phyloP scores from a whole-genome alignment of 64 coral and sea anemone species.

The Montipora cactus region DNA sequence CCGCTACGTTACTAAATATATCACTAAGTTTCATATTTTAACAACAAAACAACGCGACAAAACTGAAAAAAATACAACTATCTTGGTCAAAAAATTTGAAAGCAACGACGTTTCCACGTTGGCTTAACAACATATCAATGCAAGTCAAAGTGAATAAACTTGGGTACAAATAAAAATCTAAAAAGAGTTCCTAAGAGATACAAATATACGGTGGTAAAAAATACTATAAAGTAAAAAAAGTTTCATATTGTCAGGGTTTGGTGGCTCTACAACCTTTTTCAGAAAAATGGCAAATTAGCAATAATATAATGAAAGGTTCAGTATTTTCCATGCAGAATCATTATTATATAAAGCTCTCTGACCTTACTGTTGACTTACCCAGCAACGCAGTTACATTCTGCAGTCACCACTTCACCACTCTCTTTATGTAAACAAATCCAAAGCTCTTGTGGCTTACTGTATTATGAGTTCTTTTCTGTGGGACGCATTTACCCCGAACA shows the following conservation, averaged over 20 bases:
- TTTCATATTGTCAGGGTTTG: no score
- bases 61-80: not conserved
- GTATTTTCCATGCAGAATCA: no score
- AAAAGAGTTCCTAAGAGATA: no score
- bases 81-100: not conserved
- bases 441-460: slow-evolving; percentile 5
- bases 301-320: no score
- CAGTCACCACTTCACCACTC: slow-evolving; percentile 38
- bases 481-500: no score
- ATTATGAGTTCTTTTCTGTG: slow-evolving; percentile 54
- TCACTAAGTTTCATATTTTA: not conserved
- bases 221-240: no score
- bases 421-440: slow-evolving; percentile 59
- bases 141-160: not conserved
- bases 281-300: no score
- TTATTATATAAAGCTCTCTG: no score
- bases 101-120: not conserved
- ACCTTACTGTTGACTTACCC: slow-evolving; percentile 6
- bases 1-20: no score
- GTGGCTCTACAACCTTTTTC: no score
- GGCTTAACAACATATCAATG: not conserved
- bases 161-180: no score
- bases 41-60: not conserved
- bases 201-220: no score
- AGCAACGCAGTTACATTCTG: slow-evolving; percentile 59